Percentiles rank a stretch among this genome's conserved stretches.
Conservation (phyloP, 2,113 vertebrate genomes). For the Cryptomyrus ogoouensis region DNA sequence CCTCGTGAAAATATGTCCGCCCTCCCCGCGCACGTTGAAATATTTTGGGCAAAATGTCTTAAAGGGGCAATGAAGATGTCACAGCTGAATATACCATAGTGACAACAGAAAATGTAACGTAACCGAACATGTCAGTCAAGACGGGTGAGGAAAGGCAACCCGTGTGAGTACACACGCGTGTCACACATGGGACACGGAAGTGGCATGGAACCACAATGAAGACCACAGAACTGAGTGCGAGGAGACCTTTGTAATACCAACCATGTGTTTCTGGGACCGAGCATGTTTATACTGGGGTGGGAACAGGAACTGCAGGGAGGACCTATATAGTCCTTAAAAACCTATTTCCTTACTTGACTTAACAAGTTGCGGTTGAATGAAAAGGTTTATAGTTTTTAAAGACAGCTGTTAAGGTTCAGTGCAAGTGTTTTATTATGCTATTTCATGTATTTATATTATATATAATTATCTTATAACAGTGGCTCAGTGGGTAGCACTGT, state of each 20-base stretch:
- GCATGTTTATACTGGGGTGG: not conserved
- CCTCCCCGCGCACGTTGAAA: not conserved
- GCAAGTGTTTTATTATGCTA: not conserved
- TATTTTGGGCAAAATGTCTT: constrained; percentile 3
- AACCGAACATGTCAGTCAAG: not conserved
- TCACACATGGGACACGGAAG: not conserved
- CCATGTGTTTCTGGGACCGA: not conserved
- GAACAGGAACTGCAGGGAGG: not conserved
- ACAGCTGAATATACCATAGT: not conserved
- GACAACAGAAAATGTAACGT: not conserved
- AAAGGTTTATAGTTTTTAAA: not conserved
- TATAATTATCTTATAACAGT: constrained; percentile 2
- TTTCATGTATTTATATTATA: not conserved
- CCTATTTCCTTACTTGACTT: not conserved
- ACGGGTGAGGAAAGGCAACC: not conserved
- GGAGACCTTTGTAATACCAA: not conserved
- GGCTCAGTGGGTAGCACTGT: not conserved
- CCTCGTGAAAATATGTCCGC: not conserved
- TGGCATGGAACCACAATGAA: not conserved
- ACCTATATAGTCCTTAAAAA: not conserved
- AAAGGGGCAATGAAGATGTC: not conserved
- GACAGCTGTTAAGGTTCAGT: not conserved
- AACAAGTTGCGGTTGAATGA: not conserved
- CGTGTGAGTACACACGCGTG: not conserved
- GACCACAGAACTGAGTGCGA: not conserved